phyloP scores from a whole-genome alignment of 2,113 vertebrate genomes.

The Hucho hucho region DNA sequence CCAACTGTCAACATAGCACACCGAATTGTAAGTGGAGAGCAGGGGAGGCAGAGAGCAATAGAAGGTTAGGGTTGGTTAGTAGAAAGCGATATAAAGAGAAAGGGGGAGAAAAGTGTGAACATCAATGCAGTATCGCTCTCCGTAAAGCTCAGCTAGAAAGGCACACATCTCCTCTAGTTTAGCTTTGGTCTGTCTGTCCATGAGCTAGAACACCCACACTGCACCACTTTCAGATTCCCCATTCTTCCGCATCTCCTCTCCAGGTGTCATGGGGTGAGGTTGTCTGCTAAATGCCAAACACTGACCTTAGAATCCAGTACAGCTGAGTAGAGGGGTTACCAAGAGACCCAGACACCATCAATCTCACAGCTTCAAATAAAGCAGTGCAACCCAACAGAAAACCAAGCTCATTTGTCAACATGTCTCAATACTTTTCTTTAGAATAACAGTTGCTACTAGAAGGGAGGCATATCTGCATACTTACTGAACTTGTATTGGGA shows the following conservation, averaged over 20 bases:
- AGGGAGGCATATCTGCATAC: not conserved
- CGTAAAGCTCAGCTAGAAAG: not conserved
- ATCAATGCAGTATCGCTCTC: not conserved
- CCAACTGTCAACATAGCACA: constrained; percentile 7
- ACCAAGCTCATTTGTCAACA: not conserved
- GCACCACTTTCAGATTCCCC: not conserved
- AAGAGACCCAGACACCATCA: not conserved
- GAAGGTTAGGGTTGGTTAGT: not conserved
- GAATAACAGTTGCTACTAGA: not conserved
- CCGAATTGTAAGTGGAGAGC: not conserved
- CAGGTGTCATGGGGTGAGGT: not conserved
- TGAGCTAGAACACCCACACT: not conserved
- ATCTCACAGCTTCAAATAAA: not conserved
- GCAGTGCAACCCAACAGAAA: not conserved
- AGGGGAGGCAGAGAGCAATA: not conserved
- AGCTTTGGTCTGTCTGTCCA: not conserved
- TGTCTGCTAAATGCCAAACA: not conserved
- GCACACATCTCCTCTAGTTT: not conserved
- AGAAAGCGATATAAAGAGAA: not conserved
- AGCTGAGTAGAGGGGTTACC: not conserved
- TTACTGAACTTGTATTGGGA: not conserved
- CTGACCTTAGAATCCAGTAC: not conserved
- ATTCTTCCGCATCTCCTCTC: not conserved
- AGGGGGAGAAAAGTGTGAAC: not conserved
- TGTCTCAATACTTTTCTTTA: not conserved